phyloP scores from a whole-genome alignment of 2,888 invertebrate genomes.

The Ennomos quercinarius region DNA sequence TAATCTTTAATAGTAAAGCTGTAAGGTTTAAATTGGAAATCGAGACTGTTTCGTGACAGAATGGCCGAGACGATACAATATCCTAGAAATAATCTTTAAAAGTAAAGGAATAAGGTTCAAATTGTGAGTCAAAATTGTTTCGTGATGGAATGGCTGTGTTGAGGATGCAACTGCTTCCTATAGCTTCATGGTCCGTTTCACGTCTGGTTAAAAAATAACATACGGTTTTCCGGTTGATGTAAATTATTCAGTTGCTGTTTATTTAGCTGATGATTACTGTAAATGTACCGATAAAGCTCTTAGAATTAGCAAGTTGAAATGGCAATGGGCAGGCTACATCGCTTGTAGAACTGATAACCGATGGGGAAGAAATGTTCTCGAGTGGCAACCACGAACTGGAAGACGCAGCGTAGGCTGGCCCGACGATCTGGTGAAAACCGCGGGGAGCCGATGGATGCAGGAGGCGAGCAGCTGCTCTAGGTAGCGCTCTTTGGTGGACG shows the following conservation, averaged over 20 bases:
- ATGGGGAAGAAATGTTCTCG: no score
- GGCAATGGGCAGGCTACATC: no score
- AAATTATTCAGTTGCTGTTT: conserved; percentile 8
- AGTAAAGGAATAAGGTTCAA: background rate
- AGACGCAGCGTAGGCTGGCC: no score
- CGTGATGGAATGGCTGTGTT: conserved; percentile 1
- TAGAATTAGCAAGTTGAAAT: no score
- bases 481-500: no score
- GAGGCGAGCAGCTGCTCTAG: no score
- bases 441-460: no score
- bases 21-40: conserved; percentile 7
- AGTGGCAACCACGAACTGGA: no score
- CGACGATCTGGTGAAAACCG: no score
- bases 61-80: no score
- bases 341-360: no score
- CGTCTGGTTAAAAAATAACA: conserved; percentile 16
- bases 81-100: background rate
- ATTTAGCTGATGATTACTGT: background rate
- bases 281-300: no score
- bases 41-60: conserved; percentile 1
- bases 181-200: conserved; percentile 22
- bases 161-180: conserved; percentile 18
- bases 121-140: background rate
- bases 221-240: conserved; percentile 11
- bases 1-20: background rate